Conservation (phyloP, 2,888 invertebrate species). For the Melanostoma scalare region DNA sequence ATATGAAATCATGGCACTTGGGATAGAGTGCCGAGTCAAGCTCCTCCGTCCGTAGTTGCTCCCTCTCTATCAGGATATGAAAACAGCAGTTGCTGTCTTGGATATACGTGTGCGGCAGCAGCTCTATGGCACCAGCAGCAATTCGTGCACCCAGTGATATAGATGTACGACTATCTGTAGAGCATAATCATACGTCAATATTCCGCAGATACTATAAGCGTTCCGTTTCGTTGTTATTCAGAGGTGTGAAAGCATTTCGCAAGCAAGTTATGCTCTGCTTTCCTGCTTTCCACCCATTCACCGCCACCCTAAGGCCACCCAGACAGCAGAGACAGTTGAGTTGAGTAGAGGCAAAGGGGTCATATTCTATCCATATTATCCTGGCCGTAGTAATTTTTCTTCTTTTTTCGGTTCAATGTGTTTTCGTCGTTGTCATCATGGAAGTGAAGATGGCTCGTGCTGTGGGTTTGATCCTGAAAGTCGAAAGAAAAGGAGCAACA, state of each 20-base stretch:
- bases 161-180: conserved; percentile 51
- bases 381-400: conserved; percentile 60
- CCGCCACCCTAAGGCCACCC: conserved; percentile 42
- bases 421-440: conserved; percentile 68
- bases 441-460: conserved; percentile 74
- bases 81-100: conserved; percentile 67
- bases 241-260: conserved; percentile 73
- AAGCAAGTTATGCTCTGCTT: conserved; percentile 67
- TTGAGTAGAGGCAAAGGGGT: conserved; percentile 16
- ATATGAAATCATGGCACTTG: conserved; percentile 73
- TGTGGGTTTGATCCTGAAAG: conserved; percentile 74
- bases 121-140: conserved; percentile 39
- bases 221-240: conserved; percentile 73
- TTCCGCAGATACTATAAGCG: conserved; percentile 72
- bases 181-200: conserved; percentile 70
- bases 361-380: conserved; percentile 44
- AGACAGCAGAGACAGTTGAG: conserved; percentile 62
- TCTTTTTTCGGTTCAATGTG: conserved; percentile 62
- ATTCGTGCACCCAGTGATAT: conserved; percentile 61
- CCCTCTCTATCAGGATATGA: conserved; percentile 45
- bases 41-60: conserved; percentile 35
- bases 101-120: conserved; percentile 63
- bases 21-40: conserved; percentile 71
- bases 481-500: conserved; percentile 65
- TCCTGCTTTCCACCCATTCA: conserved; percentile 20